Conservation (phyloP, 2,888 invertebrate genomes). For the Xestia c-nigrum region DNA sequence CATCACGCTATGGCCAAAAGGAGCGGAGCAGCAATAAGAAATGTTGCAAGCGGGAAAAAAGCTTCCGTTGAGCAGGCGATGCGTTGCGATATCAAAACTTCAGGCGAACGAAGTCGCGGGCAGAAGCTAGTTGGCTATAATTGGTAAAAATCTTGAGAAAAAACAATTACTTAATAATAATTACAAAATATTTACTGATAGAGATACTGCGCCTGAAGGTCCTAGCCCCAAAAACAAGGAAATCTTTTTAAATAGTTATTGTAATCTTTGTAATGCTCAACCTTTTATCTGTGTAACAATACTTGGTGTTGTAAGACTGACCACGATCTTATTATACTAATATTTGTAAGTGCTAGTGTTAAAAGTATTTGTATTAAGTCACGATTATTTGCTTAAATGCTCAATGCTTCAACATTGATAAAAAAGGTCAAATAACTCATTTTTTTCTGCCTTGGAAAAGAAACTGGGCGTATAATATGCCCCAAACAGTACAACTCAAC, state of each 20-base stretch:
- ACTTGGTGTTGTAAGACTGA: slow-evolving; percentile 48
- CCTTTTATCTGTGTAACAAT: slow-evolving; percentile 20
- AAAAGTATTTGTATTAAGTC: slow-evolving; percentile 2
- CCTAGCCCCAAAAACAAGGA: neutral
- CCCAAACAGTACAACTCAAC: too few relatives aligned
- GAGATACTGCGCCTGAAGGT: neutral
- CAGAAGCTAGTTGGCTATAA: too few relatives aligned
- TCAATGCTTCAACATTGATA: neutral
- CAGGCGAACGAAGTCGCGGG: too few relatives aligned
- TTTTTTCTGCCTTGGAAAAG: neutral
- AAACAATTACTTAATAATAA: neutral
- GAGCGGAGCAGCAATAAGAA: too few relatives aligned
- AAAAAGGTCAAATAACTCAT: neutral
- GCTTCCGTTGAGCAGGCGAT: too few relatives aligned
- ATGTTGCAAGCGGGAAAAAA: too few relatives aligned
- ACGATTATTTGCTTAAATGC: neutral
- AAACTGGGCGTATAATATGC: neutral
- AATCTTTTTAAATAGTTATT: neutral
- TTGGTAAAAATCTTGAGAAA: neutral
- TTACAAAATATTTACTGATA: neutral
- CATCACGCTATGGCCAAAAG: too few relatives aligned
- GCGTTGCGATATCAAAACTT: too few relatives aligned
- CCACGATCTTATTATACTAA: slow-evolving; percentile 34
- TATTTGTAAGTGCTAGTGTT: slow-evolving; percentile 2
- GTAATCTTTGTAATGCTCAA: slow-evolving; percentile 37